Evolutionary conservation across 2,113 vertebrate species (phyloP).

Genomic region (Silurus asotus): DNA sequence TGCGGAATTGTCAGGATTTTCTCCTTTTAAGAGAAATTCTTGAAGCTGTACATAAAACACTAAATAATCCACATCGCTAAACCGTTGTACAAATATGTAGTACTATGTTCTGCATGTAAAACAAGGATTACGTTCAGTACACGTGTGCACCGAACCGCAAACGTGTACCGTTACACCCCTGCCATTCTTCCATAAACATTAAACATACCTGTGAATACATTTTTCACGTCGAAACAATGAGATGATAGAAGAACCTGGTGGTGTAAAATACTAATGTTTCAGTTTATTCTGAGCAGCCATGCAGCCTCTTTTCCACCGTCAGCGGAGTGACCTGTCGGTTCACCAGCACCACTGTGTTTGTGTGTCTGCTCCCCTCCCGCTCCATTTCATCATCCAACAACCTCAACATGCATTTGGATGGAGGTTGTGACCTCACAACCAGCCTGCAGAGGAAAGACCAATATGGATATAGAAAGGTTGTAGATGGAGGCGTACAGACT

Average conservation of each 20-base stretch:
- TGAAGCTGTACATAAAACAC: no score
- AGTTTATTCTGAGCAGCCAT: background rate
- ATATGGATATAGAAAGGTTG: constrained; percentile 7
- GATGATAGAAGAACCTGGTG: background rate
- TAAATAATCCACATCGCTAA: no score
- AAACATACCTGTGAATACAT: no score
- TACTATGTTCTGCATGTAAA: no score
- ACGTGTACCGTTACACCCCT: no score
- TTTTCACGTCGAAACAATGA: no score
- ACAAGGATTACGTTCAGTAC: no score
- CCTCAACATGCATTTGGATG: constrained; percentile 48
- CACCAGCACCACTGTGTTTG: constrained; percentile 65
- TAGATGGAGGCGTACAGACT: background rate
- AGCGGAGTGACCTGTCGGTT: constrained; percentile 57
- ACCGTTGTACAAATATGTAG: no score
- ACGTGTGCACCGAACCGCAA: no score
- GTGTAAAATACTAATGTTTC: background rate
- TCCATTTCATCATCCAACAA: constrained; percentile 46
- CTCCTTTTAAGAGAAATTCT: no score
- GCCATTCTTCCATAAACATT: no score
- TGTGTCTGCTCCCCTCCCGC: constrained; percentile 3
- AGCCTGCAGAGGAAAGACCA: background rate
- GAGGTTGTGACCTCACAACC: constrained; percentile 38
- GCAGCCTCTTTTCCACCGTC: constrained; percentile 54
- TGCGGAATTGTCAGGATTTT: no score